A percentile compares a stretch with the other conserved stretches of the same genome.
Conservation (phyloP, 2,888 invertebrate genomes). For the Leptinotarsa haldemani region DNA sequence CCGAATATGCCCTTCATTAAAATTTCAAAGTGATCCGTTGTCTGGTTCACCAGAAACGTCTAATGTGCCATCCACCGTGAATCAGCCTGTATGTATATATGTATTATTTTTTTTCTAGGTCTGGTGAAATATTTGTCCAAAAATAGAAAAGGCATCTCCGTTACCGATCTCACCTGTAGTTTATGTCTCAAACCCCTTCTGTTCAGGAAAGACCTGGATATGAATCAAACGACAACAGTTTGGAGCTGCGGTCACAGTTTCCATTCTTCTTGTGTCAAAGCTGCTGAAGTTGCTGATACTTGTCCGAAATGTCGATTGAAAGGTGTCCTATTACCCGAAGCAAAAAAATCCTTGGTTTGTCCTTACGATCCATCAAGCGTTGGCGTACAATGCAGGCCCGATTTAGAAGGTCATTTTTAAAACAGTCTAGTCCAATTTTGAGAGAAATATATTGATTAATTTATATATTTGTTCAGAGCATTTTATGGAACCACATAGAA, state of each 20-base stretch:
- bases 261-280: constrained; percentile 56
- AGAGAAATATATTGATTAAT: not conserved
- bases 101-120: constrained; percentile 56
- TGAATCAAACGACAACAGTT: constrained; percentile 54
- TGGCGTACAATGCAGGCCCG: constrained; percentile 56
- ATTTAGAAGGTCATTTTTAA: constrained; percentile 64
- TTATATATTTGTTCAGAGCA: constrained; percentile 22
- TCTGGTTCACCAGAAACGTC: too few species aligned
- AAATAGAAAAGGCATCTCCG: constrained; percentile 59
- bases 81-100: too few species aligned
- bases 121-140: constrained; percentile 59
- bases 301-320: constrained; percentile 61
- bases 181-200: constrained; percentile 60
- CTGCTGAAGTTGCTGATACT: constrained; percentile 50
- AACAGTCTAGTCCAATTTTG: constrained; percentile 23
- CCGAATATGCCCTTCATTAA: too few species aligned
- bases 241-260: constrained; percentile 64
- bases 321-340: constrained; percentile 51
- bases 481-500: constrained; percentile 16
- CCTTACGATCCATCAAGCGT: constrained; percentile 41
- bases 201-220: constrained; percentile 49
- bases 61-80: too few species aligned
- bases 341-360: constrained; percentile 41
- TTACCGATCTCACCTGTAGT: constrained; percentile 57
- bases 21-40: too few species aligned